These are phyloP conservation scores for Fregata magnificens DNA, from an alignment of 2,113 vertebrate genomes.

Conservation along the genomic window DNA sequence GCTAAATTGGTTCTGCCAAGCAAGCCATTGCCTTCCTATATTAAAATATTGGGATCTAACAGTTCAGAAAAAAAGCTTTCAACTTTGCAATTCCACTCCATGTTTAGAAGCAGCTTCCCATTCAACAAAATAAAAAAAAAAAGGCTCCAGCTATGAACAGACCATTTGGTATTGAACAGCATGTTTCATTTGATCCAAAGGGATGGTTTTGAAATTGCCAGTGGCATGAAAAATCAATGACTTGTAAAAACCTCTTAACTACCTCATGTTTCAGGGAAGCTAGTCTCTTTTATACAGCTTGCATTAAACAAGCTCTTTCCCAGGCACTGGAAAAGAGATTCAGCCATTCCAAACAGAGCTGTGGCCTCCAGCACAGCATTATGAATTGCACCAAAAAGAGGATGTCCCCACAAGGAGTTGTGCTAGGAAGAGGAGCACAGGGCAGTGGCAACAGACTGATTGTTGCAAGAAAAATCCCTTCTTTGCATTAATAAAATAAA, in stretches of 20 bases:
- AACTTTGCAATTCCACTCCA: background rate
- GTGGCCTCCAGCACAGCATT: background rate
- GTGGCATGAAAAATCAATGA: background rate
- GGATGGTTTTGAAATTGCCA: background rate
- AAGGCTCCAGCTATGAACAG: background rate
- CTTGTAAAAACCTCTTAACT: background rate
- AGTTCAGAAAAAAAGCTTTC: background rate
- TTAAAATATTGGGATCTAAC: background rate
- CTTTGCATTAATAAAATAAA: background rate
- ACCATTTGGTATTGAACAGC: background rate
- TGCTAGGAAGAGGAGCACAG: background rate
- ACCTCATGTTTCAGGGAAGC: background rate
- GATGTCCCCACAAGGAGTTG: background rate
- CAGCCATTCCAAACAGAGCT: background rate
- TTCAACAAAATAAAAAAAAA: background rate
- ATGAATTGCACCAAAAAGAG: background rate
- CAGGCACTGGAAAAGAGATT: rapidly evolving
- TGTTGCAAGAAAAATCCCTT: background rate
- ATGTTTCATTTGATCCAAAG: background rate
- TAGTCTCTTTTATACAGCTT: background rate
- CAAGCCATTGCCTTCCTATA: background rate
- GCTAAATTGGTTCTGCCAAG: background rate
- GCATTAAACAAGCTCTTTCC: background rate
- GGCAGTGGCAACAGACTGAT: rapidly evolving
- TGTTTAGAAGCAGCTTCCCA: background rate